Evolutionary conservation across 2,888 invertebrate species (phyloP).

Genomic region (Nudaria mundana): DNA sequence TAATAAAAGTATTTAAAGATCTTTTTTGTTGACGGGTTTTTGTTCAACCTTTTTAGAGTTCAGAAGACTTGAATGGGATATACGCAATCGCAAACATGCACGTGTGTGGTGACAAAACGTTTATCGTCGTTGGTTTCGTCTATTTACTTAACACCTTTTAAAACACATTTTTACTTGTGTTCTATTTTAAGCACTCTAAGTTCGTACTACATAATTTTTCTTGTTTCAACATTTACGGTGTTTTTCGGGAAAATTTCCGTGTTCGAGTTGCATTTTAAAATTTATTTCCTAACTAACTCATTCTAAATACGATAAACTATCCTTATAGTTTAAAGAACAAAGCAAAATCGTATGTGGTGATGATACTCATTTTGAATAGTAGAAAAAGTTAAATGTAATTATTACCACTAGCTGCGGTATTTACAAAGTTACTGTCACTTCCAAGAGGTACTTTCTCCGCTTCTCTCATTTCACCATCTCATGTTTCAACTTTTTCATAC

Average conservation of each 20-base stretch:
- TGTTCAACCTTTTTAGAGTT: conserved; percentile 32
- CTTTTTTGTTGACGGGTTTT: conserved; percentile 29
- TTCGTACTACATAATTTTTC: conserved; percentile 14
- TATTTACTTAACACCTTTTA: conserved; percentile 50
- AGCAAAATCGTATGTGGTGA: too few relatives aligned
- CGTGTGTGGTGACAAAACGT: conserved; percentile 58
- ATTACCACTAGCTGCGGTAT: conserved; percentile 35
- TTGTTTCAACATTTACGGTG: conserved; percentile 16
- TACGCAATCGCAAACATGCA: conserved; percentile 59
- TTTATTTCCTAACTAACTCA: too few relatives aligned
- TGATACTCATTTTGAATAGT: conserved; percentile 8
- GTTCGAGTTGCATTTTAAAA: too few relatives aligned
- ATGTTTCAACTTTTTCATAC: conserved; percentile 58
- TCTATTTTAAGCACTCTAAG: conserved; percentile 16
- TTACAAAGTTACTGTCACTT: conserved; percentile 41
- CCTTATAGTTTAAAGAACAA: too few relatives aligned
- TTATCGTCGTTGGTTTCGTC: conserved; percentile 52
- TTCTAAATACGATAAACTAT: too few relatives aligned
- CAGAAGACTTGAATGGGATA: conserved; percentile 35
- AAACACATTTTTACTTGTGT: conserved; percentile 30
- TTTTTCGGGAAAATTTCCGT: conserved; percentile 4
- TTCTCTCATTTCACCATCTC: conserved; percentile 46
- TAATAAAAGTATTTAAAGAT: too few relatives aligned
- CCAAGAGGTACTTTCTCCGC: conserved; percentile 57
- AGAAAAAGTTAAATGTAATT: conserved; percentile 33